Evolutionary conservation across 2,797 vertebrate genomes (phyloP), one percentile per base, ranked within the genome.

Genomic region (Leuciscus waleckii): DNA sequence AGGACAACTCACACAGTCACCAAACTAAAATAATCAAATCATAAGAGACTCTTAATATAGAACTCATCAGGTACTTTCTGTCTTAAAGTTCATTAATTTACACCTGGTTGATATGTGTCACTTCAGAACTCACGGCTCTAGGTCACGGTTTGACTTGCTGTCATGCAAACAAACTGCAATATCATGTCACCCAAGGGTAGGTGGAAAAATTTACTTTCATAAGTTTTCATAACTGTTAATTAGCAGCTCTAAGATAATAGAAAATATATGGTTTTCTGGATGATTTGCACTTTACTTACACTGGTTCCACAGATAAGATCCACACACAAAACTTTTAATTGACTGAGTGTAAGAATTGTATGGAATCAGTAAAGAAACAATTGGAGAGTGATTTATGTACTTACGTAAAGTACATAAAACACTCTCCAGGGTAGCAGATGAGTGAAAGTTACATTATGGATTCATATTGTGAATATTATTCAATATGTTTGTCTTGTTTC

Each of bases 211-310:
- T 0, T 41, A 54, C 8, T 69, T 84, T 71, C 39, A 71, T 46
- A 65, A 32, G 37, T 56, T 65, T 49, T 68, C 43, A 68, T 37
- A 73, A 56, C 39, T 79, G 76, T 65, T 85, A 83, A 89, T 91
- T 85, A 83, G 54, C 81, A 86, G 46, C 41, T 49, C 63, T 7
- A 67, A 61, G 68, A 79, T 84, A 67, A 79, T 43, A 89, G 71
- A 68, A 41, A 73, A 51, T 81, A 17, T 85, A 87, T 58, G n/a
- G 23, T 54, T 81, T 49, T 80, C 61, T 76, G 74, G 43, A 54
- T 61, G 26, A 65, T 51, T 80, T 67, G 32, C 35, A 77, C 71
- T 74, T 65, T 35, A 65, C 61, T 83, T 68, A 14, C 32, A 51
- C 29, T 39, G 29, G 29, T 51, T 75, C 51, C 19, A 63, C n/a